phyloP scores from a whole-genome alignment of 1,140 invertebrate genomes.

The Hyposmocoma kahamanoa region DNA sequence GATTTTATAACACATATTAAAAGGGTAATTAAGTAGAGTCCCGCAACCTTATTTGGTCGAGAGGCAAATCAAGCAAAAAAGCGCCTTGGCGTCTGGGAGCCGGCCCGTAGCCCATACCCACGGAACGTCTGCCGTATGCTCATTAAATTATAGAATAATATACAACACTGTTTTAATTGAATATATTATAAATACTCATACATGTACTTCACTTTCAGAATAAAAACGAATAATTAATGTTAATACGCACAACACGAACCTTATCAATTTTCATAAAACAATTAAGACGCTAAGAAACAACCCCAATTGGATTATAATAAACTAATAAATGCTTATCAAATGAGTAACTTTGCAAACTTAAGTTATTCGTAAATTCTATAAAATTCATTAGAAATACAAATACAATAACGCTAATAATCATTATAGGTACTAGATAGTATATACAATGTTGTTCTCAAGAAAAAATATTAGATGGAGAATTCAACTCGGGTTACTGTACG shows the following conservation, averaged over 20 bases:
- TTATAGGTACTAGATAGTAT: too few species aligned
- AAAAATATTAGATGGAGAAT: too few species aligned
- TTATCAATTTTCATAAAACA: conserved; percentile 39
- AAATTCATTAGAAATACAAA: too few species aligned
- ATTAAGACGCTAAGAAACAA: conserved; percentile 28
- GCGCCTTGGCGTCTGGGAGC: conserved; percentile 8
- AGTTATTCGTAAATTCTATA: too few species aligned
- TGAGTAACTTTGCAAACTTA: too few species aligned
- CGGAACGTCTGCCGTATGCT: conserved; percentile 5
- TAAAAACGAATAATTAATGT: conserved; percentile 15
- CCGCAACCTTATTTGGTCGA: conserved; percentile 39
- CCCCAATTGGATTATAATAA: conserved; percentile 26
- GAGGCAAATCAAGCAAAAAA: conserved; percentile 44
- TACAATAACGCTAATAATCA: too few species aligned
- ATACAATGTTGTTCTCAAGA: too few species aligned
- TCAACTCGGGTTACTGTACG: too few species aligned
- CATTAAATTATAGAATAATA: conserved; percentile 30
- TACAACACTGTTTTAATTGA: conserved; percentile 29
- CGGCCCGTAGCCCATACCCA: background rate
- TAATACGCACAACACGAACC: conserved; percentile 14
- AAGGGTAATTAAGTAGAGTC: conserved; percentile 47
- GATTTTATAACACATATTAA: conserved; percentile 50
- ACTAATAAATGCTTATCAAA: too few species aligned
- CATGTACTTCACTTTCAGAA: conserved; percentile 10
- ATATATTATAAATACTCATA: conserved; percentile 29